Evolutionary conservation across 1,140 invertebrate species (phyloP), one percentile per base, ranked within the genome.

Genomic region (Panagrolaimus sp.): DNA sequence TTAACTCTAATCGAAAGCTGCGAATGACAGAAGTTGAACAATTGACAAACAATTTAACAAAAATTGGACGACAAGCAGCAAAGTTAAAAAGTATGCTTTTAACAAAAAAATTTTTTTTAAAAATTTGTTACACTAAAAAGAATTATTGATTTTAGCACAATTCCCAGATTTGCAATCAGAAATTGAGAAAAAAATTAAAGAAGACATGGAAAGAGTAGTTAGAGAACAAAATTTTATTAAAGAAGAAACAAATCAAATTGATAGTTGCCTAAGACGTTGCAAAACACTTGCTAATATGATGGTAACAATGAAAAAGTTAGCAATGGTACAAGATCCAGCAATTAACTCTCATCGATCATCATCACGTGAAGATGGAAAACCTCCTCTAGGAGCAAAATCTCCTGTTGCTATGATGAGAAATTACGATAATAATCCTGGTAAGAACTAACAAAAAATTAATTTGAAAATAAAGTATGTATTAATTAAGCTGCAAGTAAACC

Each of bases 281-380:
- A 80, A 80, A 67, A 77, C 74, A 25, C 47, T 80, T 5, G 79
- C 78, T 3, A 81, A 81, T 53, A 78, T 80, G 25, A 69, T 80
- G 74, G 79, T 78, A 13, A 82, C 80, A 38, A 82, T 82, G 80
- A 82, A 83, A 64, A 81, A 83, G 47, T 57, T 81, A 25, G 81
- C 81, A 9, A 75, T 82, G 74, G 75, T 80, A 11, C 78, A 80
- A 51, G 78, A 80, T 64, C 78, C 75, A 25, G 62, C 75, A n/a
- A 67, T 76, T 16, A 72, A 72, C n/a, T 27, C 47, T 14, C 63
- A 27, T 25, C 69, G 70, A 23, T 25, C 45, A 38, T 44, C 46
- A 13, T 44, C 43, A 11, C 43, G 66, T 45, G 63, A 67, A 44
- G 51, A 51, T 43, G 63, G 46, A 44, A 61, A 65, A 43, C 66